Percentiles rank a stretch among this genome's conserved stretches.
Evolutionary conservation across 2,888 invertebrate species (phyloP).

Genomic region (Oegoconia quadripuncta): DNA sequence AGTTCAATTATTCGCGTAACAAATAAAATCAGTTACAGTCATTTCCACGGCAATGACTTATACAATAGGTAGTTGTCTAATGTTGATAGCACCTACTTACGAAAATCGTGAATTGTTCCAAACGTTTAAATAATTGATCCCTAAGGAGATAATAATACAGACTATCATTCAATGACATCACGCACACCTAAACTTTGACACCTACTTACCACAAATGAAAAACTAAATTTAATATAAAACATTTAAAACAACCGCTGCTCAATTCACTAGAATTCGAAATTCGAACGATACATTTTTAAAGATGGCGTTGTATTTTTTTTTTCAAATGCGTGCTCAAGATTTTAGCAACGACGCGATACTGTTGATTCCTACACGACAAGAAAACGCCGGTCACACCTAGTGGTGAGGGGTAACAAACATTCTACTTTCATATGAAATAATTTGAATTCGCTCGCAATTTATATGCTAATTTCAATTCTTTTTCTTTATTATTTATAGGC

Average conservation of each 20-base stretch:
- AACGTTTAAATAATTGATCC: too few species aligned
- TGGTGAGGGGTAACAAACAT: slow-evolving; percentile 47
- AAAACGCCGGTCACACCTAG: slow-evolving; percentile 25
- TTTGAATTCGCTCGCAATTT: slow-evolving; percentile 8
- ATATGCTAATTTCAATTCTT: slow-evolving; percentile 24
- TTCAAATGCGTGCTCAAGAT: slow-evolving; percentile 45
- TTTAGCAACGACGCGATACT: slow-evolving; percentile 54
- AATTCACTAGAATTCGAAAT: neutral
- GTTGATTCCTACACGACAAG: slow-evolving; percentile 39
- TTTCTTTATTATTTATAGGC: neutral
- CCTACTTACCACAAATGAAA: slow-evolving; percentile 1
- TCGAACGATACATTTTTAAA: neutral
- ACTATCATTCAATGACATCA: neutral
- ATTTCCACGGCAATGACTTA: too few species aligned
- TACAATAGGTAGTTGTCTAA: too few species aligned
- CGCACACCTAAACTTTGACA: neutral
- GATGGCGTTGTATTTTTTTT: neutral
- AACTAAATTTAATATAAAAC: too few species aligned
- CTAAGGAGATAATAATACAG: too few species aligned
- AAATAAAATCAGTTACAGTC: too few species aligned
- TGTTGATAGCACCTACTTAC: too few species aligned
- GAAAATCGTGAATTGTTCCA: too few species aligned
- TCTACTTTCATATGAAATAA: slow-evolving; percentile 39
- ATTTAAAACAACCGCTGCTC: neutral
- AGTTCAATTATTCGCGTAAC: too few species aligned